A percentile compares a stretch with the other conserved stretches of the same genome.
phyloP scores from a whole-genome alignment of 2,888 invertebrate species.

The Cactoblastis cactorum region DNA sequence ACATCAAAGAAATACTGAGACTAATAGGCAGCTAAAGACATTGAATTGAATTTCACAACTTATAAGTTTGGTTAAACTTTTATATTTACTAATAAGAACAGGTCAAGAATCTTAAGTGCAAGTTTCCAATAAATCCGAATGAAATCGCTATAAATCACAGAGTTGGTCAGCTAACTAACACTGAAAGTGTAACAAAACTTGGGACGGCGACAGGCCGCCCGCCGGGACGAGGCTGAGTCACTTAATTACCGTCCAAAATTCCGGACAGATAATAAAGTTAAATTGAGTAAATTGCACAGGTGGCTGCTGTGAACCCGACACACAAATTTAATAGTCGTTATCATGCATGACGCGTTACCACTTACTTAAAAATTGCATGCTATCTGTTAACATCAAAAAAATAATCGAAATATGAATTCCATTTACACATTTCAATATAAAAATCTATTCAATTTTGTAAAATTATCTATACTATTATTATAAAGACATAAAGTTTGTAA shows the following conservation, averaged over 20 bases:
- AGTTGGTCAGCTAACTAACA: constrained; percentile 28
- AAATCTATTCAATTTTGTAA: no score
- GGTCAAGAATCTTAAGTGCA: constrained; percentile 12
- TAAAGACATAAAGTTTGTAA: no score
- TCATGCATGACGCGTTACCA: constrained; percentile 30
- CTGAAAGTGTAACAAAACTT: constrained; percentile 39
- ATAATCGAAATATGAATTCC: no score
- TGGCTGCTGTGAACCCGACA: constrained; percentile 40
- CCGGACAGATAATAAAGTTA: constrained; percentile 56
- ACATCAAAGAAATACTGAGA: no score
- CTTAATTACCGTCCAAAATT: constrained; percentile 57
- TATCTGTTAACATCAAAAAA: no score
- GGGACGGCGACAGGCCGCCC: constrained; percentile 29
- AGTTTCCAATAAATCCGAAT: constrained; percentile 19
- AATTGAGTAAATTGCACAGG: constrained; percentile 64
- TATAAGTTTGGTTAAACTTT: background rate
- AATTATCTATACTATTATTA: no score
- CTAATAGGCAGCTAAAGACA: no score
- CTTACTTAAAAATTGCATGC: no score
- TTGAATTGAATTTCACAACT: no score
- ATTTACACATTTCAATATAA: no score
- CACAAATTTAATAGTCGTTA: constrained; percentile 38
- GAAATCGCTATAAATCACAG: constrained; percentile 25
- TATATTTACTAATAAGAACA: constrained; percentile 1
- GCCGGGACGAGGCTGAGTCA: constrained; percentile 39